Base-by-base conservation (phyloP, 2,888 invertebrate genomes). In the Parochlus steinenii region DNA sequence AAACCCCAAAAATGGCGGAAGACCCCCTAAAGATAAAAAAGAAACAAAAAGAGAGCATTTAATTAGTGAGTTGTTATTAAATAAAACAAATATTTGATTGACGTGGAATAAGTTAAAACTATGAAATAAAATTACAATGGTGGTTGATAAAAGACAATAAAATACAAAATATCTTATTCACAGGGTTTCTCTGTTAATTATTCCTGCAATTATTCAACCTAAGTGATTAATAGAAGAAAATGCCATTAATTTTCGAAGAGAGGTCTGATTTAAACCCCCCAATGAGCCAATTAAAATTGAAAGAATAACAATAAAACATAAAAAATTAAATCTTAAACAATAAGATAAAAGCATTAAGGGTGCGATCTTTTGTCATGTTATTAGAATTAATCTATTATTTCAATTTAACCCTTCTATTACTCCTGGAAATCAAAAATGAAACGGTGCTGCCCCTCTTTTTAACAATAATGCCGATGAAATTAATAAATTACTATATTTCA, bases 321-420 rank as follows among this genome's bases (percentile, higher is more conserved):
- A 47, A 50, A 64, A 56, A 46, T 55, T 53, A 46, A 51, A 52
- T 51, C 57, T 54, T 48, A 54, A 50, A 50, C 57, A 56, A 52
- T 64, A 65, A 32, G 61, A 63, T 28, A 67, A 45, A 48, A 69
- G 44, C 52, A 67, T 60, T 58, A 71, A 54, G 3, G 71, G 71
- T 23, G 66, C 61, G 58, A 71, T 63, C 68, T 72, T 72, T 69
- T 72, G 71, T 61, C 69, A 70, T 1, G 67, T 67, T 57, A 69
- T 57, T 59, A 70, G 51, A 48, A 70, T 55, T 47, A 69, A 53
- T 40, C 56, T 51, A 55, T 66, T 69, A 43, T 61, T 51, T 68
- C 69, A 71, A 18, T 52, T 55, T 59, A 70, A 45, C 3, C 67
- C 67, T 59, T 67, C 66, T 45, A 67, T 61, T 49, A 71, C 59